Percentiles rank a stretch among this genome's conserved stretches.
phyloP scores from a whole-genome alignment of 2,113 vertebrate genomes.

The Myrmecophaga tridactyla region DNA sequence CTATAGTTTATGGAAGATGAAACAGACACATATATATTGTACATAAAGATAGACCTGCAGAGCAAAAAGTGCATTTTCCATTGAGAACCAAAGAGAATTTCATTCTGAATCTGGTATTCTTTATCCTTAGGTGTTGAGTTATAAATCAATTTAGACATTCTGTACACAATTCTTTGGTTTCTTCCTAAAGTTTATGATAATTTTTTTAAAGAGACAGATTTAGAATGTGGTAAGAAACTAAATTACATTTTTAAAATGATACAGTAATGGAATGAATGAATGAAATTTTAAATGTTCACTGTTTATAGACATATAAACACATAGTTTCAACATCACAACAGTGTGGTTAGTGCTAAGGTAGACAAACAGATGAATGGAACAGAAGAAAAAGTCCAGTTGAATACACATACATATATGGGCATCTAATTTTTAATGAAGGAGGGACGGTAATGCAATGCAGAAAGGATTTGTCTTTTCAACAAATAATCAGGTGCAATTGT shows the following conservation, averaged over 20 bases:
- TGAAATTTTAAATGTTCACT: conserved; percentile 78
- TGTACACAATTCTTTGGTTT: conserved; percentile 50
- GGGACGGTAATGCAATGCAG: too few relatives aligned
- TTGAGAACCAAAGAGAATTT: not conserved
- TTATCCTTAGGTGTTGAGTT: not conserved
- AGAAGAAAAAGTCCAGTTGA: too few relatives aligned
- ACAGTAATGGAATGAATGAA: conserved; percentile 80
- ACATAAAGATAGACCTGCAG: not conserved
- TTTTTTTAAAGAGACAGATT: too few relatives aligned
- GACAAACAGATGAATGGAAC: too few relatives aligned
- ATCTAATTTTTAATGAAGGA: too few relatives aligned
- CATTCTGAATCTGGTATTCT: not conserved
- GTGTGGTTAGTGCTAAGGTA: too few relatives aligned
- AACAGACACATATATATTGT: not conserved
- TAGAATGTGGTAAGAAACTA: too few relatives aligned
- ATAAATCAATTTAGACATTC: conserved; percentile 49
- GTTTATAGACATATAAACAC: conserved; percentile 75
- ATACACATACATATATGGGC: too few relatives aligned
- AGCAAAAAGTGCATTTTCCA: not conserved
- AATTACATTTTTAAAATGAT: conserved; percentile 34
- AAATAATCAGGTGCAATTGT: too few relatives aligned
- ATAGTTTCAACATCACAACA: too few relatives aligned
- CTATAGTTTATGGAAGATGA: not conserved
- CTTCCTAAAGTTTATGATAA: conserved; percentile 60
- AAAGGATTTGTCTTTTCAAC: too few relatives aligned